phyloP scores from a whole-genome alignment of 2,113 vertebrate species.

The Myocastor coypus region DNA sequence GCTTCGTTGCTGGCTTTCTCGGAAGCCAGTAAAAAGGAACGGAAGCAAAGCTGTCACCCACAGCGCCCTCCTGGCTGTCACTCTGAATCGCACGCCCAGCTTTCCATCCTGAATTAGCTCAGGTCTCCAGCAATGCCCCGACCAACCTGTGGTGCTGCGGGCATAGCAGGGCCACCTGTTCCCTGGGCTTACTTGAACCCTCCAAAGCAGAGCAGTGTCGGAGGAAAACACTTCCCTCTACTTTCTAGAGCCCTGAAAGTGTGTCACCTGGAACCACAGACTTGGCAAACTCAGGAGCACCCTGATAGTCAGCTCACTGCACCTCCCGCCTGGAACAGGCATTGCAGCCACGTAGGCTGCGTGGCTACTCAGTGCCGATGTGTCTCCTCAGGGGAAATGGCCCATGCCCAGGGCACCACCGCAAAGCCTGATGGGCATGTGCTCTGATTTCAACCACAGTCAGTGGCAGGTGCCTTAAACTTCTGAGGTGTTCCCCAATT shows the following conservation, averaged over 20 bases:
- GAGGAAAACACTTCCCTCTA: not conserved
- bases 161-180: not conserved
- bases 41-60: not conserved
- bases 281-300: not conserved
- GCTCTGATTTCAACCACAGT: not conserved
- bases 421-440: not conserved
- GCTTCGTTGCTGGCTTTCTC: constrained; percentile 25
- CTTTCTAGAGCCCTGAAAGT: not conserved
- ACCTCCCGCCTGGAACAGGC: not conserved
- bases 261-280: constrained; percentile 56
- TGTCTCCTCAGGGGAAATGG: constrained; percentile 33
- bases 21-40: not conserved
- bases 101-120: constrained; percentile 29
- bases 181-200: not conserved
- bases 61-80: not conserved
- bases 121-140: not conserved
- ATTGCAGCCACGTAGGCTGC: not conserved
- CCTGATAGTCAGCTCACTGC: constrained; percentile 57
- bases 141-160: not conserved
- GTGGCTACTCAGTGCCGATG: not conserved
- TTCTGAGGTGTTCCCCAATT: constrained; percentile 51
- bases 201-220: not conserved
- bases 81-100: not conserved
- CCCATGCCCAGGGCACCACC: not conserved
- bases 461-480: constrained; percentile 14